Evolutionary conservation across 2,888 invertebrate species (phyloP).

Genomic region (Oscheius onirici): DNA sequence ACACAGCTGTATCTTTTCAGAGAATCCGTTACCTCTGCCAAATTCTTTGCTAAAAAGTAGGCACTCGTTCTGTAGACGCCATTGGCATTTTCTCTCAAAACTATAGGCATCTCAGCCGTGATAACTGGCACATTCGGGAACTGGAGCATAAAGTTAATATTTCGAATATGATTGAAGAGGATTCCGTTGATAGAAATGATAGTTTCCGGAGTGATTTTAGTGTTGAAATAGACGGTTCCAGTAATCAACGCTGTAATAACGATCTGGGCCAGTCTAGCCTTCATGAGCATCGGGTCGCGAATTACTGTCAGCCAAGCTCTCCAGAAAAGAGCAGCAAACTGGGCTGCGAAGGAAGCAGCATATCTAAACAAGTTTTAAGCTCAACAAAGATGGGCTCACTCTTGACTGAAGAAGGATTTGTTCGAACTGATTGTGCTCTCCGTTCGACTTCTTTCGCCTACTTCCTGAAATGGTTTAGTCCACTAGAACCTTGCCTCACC

Average conservation of each 20-base stretch:
- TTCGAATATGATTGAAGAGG: slow-evolving; percentile 87
- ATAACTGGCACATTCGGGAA: slow-evolving; percentile 58
- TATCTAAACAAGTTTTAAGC: slow-evolving; percentile 42
- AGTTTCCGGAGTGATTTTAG: slow-evolving; percentile 60
- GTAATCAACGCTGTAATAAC: slow-evolving; percentile 82
- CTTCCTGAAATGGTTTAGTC: background rate
- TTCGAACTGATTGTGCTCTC: slow-evolving; percentile 34
- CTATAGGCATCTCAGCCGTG: slow-evolving; percentile 79
- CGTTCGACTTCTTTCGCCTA: background rate
- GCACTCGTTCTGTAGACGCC: slow-evolving; percentile 90
- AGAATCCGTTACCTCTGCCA: slow-evolving; percentile 77
- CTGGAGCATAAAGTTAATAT: slow-evolving; percentile 85
- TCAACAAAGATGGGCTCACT: slow-evolving; percentile 20
- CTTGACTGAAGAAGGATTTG: slow-evolving; percentile 53
- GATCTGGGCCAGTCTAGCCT: slow-evolving; percentile 88
- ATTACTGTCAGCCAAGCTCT: slow-evolving; percentile 81
- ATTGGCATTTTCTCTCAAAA: slow-evolving; percentile 86
- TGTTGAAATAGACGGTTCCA: slow-evolving; percentile 81
- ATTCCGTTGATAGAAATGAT: slow-evolving; percentile 93
- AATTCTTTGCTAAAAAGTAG: slow-evolving; percentile 86
- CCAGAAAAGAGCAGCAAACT: slow-evolving; percentile 50
- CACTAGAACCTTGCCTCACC: background rate
- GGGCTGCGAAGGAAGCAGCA: slow-evolving; percentile 46
- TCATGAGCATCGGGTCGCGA: slow-evolving; percentile 80
- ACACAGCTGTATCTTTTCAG: background rate